Evolutionary conservation across 2,797 vertebrate species (phyloP).

Genomic region (Danio jaintianensis): DNA sequence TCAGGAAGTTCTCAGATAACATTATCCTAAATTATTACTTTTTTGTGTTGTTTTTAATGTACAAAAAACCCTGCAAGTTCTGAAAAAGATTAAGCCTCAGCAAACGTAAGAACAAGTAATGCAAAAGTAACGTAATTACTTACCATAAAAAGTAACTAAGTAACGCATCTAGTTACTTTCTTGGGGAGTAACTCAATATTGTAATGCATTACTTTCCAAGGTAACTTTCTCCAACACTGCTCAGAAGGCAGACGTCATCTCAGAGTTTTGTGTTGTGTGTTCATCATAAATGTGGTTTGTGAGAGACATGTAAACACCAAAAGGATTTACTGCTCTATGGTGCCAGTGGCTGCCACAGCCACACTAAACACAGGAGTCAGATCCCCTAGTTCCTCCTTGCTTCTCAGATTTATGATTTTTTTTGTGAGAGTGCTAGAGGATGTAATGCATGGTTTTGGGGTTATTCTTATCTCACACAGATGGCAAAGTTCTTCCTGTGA

Average conservation of each 20-base stretch:
- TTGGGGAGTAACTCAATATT: no score
- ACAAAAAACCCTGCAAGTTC: no score
- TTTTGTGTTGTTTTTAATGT: no score
- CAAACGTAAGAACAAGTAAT: no score
- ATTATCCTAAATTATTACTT: no score
- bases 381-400: conserved; percentile 61
- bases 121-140: no score
- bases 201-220: no score
- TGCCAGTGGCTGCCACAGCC: conserved; percentile 62
- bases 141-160: no score
- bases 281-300: conserved; percentile 53
- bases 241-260: neutral
- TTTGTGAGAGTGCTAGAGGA: conserved; percentile 51
- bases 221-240: no score
- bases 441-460: conserved; percentile 71
- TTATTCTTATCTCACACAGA: conserved; percentile 80
- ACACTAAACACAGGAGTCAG: conserved; percentile 57
- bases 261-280: conserved; percentile 15
- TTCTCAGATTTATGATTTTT: conserved; percentile 56
- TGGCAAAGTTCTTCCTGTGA: conserved; percentile 70
- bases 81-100: no score
- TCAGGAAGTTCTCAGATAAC: no score
- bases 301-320: conserved; percentile 77
- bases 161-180: no score
- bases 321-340: conserved; percentile 74